Percentiles rank a stretch among this genome's conserved stretches.
Conservation (phyloP, 1,140 invertebrate genomes). For the Heterodera carotae region DNA sequence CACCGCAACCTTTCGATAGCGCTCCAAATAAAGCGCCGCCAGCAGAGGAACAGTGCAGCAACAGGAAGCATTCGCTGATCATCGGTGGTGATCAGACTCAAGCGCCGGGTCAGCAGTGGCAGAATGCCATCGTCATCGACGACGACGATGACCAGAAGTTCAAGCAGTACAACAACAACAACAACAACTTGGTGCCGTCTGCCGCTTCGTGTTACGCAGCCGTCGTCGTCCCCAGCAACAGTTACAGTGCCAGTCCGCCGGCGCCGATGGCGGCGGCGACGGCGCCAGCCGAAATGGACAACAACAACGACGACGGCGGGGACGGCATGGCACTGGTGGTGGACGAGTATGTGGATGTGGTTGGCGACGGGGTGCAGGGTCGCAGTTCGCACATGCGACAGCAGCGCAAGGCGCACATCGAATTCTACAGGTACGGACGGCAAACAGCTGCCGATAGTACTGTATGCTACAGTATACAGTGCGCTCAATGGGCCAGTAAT, state of each 20-base stretch:
- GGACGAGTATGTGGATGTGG: constrained; percentile 20
- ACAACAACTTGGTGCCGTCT: background rate
- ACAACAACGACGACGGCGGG: background rate
- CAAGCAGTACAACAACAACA: background rate
- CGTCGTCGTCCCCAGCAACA: background rate
- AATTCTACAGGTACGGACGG: constrained; percentile 30
- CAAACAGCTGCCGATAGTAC: background rate
- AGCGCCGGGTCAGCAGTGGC: background rate
- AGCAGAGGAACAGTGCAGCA: too few species aligned
- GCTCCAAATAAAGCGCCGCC: too few species aligned
- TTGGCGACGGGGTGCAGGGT: constrained; percentile 20
- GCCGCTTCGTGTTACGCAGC: background rate
- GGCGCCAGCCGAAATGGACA: background rate
- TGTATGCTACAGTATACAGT: background rate
- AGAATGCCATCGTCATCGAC: background rate
- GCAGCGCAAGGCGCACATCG: constrained; percentile 39
- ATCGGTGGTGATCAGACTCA: background rate
- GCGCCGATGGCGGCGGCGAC: background rate
- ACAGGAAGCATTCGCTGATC: too few species aligned
- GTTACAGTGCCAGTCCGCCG: too few species aligned
- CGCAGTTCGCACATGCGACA: constrained; percentile 14
- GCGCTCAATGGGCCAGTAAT: too few species aligned
- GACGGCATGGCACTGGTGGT: background rate
- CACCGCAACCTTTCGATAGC: too few species aligned
- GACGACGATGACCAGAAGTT: background rate